These are phyloP conservation scores for Lepilemur septentrionalis DNA, from an alignment of 2,797 vertebrate genomes.

Conservation along the genomic window DNA sequence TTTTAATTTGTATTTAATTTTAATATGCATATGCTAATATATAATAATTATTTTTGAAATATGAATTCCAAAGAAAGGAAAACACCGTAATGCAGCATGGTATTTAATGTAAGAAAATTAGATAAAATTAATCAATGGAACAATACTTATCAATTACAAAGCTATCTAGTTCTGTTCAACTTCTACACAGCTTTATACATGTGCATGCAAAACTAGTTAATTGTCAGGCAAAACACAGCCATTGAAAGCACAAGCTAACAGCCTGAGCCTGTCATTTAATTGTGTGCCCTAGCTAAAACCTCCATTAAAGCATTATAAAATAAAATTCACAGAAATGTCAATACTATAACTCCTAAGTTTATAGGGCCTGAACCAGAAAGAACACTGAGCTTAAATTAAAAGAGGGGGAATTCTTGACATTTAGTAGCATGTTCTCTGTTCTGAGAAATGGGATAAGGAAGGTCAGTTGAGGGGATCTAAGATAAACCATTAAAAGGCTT, in stretches of 20 bases:
- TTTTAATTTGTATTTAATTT: slow-evolving; percentile 71
- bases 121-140: slow-evolving; percentile 31
- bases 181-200: slow-evolving; percentile 54
- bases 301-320: slow-evolving; percentile 32
- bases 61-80: slow-evolving; percentile 14
- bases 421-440: background rate
- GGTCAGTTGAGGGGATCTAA: background rate
- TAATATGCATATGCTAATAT: slow-evolving; percentile 63
- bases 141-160: slow-evolving; percentile 71
- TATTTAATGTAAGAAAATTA: slow-evolving; percentile 60
- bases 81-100: background rate
- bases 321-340: background rate
- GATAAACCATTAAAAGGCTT: background rate
- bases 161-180: slow-evolving; percentile 68
- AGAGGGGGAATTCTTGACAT: background rate
- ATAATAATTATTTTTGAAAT: slow-evolving; percentile 26
- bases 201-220: slow-evolving; percentile 76
- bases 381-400: slow-evolving; percentile 59
- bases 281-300: slow-evolving; percentile 55
- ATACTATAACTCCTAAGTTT: background rate
- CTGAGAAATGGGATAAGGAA: background rate
- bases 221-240: slow-evolving; percentile 61
- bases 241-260: slow-evolving; percentile 61
- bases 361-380: background rate
- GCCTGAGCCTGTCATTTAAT: slow-evolving; percentile 19